A percentile compares a stretch with the other conserved stretches of the same genome.
Evolutionary conservation across 2,888 invertebrate genomes (phyloP).

Genomic region (Odontocolon sp.): DNA sequence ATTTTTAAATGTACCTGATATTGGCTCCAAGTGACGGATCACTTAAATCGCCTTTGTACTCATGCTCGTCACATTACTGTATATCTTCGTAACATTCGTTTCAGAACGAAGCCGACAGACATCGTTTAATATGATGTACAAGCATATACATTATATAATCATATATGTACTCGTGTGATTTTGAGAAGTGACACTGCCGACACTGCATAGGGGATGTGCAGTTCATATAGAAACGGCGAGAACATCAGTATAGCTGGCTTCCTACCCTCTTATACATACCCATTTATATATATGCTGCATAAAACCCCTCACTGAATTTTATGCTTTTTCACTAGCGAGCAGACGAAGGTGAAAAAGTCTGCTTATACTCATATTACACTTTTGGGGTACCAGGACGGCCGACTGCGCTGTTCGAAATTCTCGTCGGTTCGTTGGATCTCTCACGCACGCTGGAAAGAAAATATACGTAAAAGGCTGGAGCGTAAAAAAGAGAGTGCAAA

Average conservation of each 20-base stretch:
- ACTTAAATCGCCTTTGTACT: no score
- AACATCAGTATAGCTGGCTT: conserved; percentile 5
- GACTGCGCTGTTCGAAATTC: conserved; percentile 28
- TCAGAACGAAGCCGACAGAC: no score
- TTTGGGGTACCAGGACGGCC: conserved; percentile 34
- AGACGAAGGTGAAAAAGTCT: conserved; percentile 28
- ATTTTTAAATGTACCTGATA: no score
- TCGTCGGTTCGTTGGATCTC: conserved; percentile 29
- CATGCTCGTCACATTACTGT: no score
- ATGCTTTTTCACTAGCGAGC: conserved; percentile 40
- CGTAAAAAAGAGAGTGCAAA: background rate
- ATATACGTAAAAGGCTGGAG: conserved; percentile 5
- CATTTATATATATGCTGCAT: background rate
- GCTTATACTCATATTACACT: conserved; percentile 57
- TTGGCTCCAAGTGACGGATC: no score
- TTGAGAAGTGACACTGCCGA: background rate
- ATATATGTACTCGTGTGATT: background rate
- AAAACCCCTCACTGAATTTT: conserved; percentile 31
- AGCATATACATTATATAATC: background rate
- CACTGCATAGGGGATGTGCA: background rate
- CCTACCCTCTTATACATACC: background rate
- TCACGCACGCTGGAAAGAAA: conserved; percentile 5
- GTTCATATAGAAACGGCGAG: conserved; percentile 1
- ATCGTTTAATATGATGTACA: no score
- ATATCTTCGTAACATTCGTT: no score